Evolutionary conservation across 1,140 invertebrate genomes (phyloP), one percentile per base, ranked within the genome.

Genomic region (Aphaenogaster rudis): DNA sequence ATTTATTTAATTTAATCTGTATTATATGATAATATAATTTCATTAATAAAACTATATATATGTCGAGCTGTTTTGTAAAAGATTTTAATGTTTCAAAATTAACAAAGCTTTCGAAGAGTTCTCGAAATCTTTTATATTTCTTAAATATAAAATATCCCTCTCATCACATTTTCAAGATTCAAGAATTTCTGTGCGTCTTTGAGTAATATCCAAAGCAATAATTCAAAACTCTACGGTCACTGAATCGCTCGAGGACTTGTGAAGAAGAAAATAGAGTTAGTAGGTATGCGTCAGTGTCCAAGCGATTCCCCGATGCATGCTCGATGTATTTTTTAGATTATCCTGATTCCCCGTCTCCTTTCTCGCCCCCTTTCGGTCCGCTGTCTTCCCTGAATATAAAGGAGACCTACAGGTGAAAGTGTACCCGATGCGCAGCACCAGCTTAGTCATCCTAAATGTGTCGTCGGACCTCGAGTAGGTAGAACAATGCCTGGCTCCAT

Each of bases 381-480:
- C 67, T 48, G 39, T 61, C 17, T 33, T 54, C 21, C 13, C 61
- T 78, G 88, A 89, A 82, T 78, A 89, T 87, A 86, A 90, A 89
- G 76, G 54, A 71, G 57, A 72, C 61, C 67, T 77, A 82, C 88
- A 89, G 88, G 88, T 89, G 88, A 90, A 90, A 90, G 88, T 90
- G 88, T 63, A 11, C 36, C 61, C 59, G 69, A 64, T 80, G 71
- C 42, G 15, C 79, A 45, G 52, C 57, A 48, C 67, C 54, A 78
- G 33, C 88, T 90, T 90, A 90, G 88, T 90, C 88, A 89, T 90
- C 88, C 82, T 89, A 89, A 82, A 90, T 85, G 84, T 82, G 88
- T 90, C 80, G 88, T 69, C 72, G 61, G 13, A 21, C 39, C 61
- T 61, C 77, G 59, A 64, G 89, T 90, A 88, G 89, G 79, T 84